These are phyloP conservation scores for Phalacrocorax brasilianus DNA, from an alignment of 2,113 vertebrate genomes.

Conservation along the genomic window DNA sequence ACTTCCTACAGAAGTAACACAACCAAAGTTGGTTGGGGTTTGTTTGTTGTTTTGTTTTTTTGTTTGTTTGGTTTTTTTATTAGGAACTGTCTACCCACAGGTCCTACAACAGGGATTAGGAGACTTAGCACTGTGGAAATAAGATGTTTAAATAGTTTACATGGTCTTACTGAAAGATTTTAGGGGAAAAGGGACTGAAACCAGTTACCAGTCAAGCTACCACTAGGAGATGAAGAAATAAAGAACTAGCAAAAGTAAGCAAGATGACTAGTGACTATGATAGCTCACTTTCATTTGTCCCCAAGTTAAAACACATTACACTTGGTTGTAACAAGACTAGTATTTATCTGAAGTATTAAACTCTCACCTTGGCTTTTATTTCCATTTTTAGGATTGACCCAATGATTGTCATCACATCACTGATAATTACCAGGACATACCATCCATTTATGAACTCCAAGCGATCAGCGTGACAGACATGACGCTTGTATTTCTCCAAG, in stretches of 20 bases:
- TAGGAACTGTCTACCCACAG: background rate
- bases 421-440: constrained; percentile 91
- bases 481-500: constrained; percentile 81
- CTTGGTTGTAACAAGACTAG: background rate
- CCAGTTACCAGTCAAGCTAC: background rate
- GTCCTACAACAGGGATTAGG: background rate
- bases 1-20: background rate
- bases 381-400: constrained; percentile 97
- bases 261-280: background rate
- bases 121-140: background rate
- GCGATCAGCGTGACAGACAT: constrained; percentile 80
- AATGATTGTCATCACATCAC: constrained; percentile 88
- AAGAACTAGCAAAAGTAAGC: background rate
- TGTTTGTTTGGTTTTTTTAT: background rate
- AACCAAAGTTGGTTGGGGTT: background rate
- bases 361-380: constrained; percentile 92
- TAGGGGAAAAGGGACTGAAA: background rate
- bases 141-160: background rate
- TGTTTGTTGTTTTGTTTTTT: background rate
- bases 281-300: background rate
- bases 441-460: constrained; percentile 92
- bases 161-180: background rate
- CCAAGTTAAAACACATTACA: background rate
- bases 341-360: background rate
- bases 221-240: background rate